Percentiles rank a stretch among this genome's conserved stretches.
Conservation (phyloP, 2,797 vertebrate genomes). For the Clarias platycephalus region DNA sequence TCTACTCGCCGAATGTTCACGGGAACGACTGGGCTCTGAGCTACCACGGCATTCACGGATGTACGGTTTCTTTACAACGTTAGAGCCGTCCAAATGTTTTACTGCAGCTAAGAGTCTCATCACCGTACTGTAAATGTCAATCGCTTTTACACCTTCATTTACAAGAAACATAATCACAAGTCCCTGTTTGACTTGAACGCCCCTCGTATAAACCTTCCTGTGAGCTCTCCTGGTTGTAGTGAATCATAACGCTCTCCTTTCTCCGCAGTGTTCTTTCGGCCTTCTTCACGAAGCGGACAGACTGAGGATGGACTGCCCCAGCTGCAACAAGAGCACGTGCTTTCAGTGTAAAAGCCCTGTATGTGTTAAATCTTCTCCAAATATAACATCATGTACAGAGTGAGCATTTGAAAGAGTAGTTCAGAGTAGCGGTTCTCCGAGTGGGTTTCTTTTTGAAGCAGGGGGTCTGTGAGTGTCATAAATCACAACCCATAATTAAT, state of each 20-base stretch:
- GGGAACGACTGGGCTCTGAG: no score
- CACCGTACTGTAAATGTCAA: no score
- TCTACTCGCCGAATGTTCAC: no score
- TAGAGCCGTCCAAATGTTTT: no score
- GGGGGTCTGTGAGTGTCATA: neutral
- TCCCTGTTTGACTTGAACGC: no score
- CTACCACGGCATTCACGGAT: no score
- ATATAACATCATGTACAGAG: neutral
- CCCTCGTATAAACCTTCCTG: neutral
- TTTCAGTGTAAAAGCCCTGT: conserved; percentile 75
- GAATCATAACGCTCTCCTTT: neutral
- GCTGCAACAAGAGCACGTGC: conserved; percentile 78
- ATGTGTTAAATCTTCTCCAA: conserved; percentile 50
- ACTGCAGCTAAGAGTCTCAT: no score
- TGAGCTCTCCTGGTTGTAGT: neutral
- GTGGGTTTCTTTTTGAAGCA: no score
- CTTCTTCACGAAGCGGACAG: conserved; percentile 72
- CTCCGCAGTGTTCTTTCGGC: conserved; percentile 75
- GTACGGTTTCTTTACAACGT: no score
- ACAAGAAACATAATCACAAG: no score
- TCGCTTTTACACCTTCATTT: no score
- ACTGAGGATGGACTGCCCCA: conserved; percentile 78
- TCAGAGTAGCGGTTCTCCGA: neutral
- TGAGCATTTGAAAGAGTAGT: neutral
- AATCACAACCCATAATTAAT: neutral